phyloP scores from a whole-genome alignment of 37 sponge, comb jelly and placozoan species.

The Halichondria panicea region DNA sequence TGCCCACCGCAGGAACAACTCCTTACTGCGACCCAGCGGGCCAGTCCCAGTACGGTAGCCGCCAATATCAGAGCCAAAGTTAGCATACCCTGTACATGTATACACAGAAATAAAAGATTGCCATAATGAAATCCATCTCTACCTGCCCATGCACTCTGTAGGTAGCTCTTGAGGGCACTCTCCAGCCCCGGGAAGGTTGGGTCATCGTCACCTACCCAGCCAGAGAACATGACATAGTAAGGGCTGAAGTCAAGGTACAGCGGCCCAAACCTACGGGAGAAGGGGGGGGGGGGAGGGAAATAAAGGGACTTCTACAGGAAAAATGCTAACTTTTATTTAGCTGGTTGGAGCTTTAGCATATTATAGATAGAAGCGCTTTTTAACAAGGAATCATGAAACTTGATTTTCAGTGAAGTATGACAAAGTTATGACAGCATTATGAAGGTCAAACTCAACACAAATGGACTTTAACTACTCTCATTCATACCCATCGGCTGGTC shows the following conservation, averaged over 20 bases:
- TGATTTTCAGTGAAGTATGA: too few relatives aligned
- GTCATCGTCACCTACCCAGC: slow-evolving; percentile 86
- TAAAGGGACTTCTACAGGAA: neutral
- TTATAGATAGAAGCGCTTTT: too few relatives aligned
- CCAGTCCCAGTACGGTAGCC: slow-evolving; percentile 76
- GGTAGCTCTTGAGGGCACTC: slow-evolving; percentile 72
- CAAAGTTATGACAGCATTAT: too few relatives aligned
- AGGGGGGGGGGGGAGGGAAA: too few relatives aligned
- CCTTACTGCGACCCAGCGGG: slow-evolving; percentile 68
- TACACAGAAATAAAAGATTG: neutral
- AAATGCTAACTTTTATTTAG: neutral
- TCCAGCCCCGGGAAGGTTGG: slow-evolving; percentile 81
- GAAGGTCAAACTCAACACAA: too few relatives aligned
- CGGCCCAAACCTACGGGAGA: slow-evolving; percentile 44
- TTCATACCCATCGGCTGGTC: slow-evolving; percentile 80
- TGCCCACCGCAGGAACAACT: slow-evolving; percentile 79
- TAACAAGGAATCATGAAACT: too few relatives aligned
- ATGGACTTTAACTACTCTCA: neutral
- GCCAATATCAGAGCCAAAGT: slow-evolving; percentile 91
- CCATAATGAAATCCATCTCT: neutral
- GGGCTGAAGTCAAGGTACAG: slow-evolving; percentile 78
- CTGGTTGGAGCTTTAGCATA: neutral
- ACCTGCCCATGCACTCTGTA: slow-evolving; percentile 89
- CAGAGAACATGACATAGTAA: slow-evolving; percentile 62
- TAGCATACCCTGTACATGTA: slow-evolving; percentile 64